Base-by-base conservation (phyloP, 2,797 vertebrate species). In the Poecilia gillii region DNA sequence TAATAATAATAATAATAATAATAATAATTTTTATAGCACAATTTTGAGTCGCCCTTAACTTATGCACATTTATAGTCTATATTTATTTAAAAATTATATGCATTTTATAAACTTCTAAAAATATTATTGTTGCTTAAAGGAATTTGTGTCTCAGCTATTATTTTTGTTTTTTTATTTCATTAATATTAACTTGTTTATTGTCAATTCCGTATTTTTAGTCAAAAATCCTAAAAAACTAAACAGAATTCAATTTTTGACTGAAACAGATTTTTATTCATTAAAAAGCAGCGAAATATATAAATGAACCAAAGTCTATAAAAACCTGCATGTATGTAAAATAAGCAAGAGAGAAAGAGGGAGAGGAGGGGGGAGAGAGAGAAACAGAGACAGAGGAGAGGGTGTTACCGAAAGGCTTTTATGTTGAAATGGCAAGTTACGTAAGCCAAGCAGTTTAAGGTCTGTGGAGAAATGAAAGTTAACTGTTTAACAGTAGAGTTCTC, bases 381-480 rank as follows among this genome's bases (percentile, higher is more conserved):
- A 36, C 1, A 20, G 2, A 66, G 33, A 11, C 18, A 9, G 5
- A 36, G 31, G 23, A 5, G 12, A 14, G 47, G 20, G 23, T 16
- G 4, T 43, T n/a, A 28, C n/a, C 5, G 4, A 45, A 31, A 7
- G 13, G 6, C 16, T 49, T 72, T 72, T 72, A 46, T 72, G 31
- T 49, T 72, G 16, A 47, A 33, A 39, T 66, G 13, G 0, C 3
- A 16, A 7, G 1, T 33, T 14, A 23, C 2, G 14, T 31, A 62
- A 31, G 0, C 25, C 12, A 28, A 28, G 57, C n/a, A 62, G 25
- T 2, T 13, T 45, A n/a, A 13, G 23, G 8, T 20, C 25, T 13
- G 23, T 0, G 8, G 23, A 39, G 79, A 84, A 81, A 70, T 74
- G 83, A 81, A 81, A 84, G 68, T 39, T 77, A 75, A 8, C 9